Conservation (phyloP, 2,888 invertebrate species). For the Steinernema hermaphroditum region DNA sequence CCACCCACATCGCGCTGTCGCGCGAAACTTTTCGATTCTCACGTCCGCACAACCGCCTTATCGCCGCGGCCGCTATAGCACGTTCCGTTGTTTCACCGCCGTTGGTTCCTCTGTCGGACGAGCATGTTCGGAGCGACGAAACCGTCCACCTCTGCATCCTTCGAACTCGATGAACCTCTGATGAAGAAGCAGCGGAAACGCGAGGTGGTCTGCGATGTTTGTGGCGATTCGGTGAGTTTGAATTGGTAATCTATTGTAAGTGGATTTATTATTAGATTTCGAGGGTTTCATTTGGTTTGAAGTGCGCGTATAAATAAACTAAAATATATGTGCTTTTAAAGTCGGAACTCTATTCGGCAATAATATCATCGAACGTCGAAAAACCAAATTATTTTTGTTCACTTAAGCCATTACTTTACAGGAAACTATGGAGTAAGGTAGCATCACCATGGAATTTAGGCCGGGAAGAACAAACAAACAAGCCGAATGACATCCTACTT, state of each 20-base stretch:
- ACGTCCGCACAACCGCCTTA: conserved; percentile 15
- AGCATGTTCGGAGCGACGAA: neutral
- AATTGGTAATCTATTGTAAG: neutral
- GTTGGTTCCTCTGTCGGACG: neutral
- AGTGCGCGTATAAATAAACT: too few species aligned
- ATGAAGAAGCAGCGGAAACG: conserved; percentile 5
- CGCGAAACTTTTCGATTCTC: conserved; percentile 17
- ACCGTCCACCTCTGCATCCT: conserved; percentile 6
- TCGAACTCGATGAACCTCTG: neutral
- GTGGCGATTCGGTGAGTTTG: conserved; percentile 56
- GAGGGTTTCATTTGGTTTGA: too few species aligned
- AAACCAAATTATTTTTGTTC: too few species aligned
- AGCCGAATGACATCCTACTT: too few species aligned
- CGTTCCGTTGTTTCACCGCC: neutral
- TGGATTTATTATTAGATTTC: too few species aligned
- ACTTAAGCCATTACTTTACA: too few species aligned
- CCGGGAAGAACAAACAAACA: too few species aligned
- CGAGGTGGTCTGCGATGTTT: conserved; percentile 52
- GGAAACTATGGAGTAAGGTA: too few species aligned
- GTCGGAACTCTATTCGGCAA: too few species aligned
- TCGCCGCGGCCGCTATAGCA: neutral
- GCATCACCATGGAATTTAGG: too few species aligned
- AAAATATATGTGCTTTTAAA: too few species aligned
- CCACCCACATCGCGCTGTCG: conserved; percentile 14
- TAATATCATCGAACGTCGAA: too few species aligned